These are phyloP conservation scores for Glaucomys volans DNA, from an alignment of 2,113 vertebrate genomes.

Conservation along the genomic window DNA sequence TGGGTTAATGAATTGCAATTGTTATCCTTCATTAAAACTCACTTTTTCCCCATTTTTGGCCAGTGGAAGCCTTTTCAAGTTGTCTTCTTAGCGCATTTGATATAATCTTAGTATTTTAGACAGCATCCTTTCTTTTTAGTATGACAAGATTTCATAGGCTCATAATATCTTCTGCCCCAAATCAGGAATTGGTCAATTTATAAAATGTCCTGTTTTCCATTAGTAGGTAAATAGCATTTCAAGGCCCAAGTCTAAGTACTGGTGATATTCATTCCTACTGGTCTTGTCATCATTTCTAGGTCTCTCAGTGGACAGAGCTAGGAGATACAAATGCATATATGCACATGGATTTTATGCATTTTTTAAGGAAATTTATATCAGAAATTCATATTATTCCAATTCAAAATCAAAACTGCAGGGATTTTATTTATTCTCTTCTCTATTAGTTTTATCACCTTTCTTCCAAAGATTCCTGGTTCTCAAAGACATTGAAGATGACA, in stretches of 20 bases:
- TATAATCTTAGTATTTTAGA: neutral
- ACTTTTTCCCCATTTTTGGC: neutral
- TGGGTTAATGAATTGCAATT: neutral
- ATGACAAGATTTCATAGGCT: neutral
- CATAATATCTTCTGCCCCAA: neutral
- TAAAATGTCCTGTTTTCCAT: neutral
- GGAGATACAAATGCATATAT: neutral
- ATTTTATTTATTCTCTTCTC: slow-evolving; percentile 3
- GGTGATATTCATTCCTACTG: neutral
- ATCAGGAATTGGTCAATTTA: neutral
- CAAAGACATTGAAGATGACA: neutral
- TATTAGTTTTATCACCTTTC: neutral
- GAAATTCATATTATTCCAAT: neutral
- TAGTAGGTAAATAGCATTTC: neutral
- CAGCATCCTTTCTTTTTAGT: neutral
- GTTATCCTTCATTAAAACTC: neutral
- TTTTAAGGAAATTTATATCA: neutral
- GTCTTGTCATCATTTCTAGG: neutral
- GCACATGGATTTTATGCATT: neutral
- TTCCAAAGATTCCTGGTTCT: neutral
- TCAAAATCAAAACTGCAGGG: neutral
- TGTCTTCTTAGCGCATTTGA: neutral
- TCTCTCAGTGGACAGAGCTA: neutral
- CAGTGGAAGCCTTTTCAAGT: neutral
- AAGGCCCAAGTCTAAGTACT: neutral